Conservation (phyloP, 2,797 vertebrate species). For the Cetoscarus ocellatus region DNA sequence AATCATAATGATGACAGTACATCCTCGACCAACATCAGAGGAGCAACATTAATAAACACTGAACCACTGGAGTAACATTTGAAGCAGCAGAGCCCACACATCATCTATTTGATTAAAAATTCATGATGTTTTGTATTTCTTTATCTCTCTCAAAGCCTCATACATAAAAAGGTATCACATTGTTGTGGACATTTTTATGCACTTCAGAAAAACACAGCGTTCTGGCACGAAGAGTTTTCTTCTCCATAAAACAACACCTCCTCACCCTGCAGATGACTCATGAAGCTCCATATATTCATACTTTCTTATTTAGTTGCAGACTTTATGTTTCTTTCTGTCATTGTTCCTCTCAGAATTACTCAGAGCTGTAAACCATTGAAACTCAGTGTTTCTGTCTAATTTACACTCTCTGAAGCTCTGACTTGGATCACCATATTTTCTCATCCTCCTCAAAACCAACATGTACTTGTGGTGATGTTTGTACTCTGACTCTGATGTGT, state of each 20-base stretch:
- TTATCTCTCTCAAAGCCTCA: constrained; percentile 21
- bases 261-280: constrained; percentile 8
- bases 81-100: neutral
- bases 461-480: constrained; percentile 1
- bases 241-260: constrained; percentile 7
- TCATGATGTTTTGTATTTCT: constrained; percentile 26
- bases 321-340: constrained; percentile 11
- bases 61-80: neutral
- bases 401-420: constrained; percentile 10
- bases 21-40: constrained; percentile 2
- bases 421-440: constrained; percentile 27
- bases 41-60: neutral
- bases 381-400: constrained; percentile 10
- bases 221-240: neutral
- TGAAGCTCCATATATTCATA: neutral
- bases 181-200: neutral
- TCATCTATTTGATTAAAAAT: constrained; percentile 34
- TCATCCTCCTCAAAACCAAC: constrained; percentile 17
- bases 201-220: neutral
- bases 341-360: constrained; percentile 21
- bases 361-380: neutral
- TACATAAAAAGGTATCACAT: neutral
- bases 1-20: neutral
- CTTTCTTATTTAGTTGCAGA: neutral
- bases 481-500: neutral